A percentile compares a stretch with the other conserved stretches of the same genome.
Evolutionary conservation across 2,113 vertebrate genomes (phyloP).

Genomic region (Lipotes vexillifer): DNA sequence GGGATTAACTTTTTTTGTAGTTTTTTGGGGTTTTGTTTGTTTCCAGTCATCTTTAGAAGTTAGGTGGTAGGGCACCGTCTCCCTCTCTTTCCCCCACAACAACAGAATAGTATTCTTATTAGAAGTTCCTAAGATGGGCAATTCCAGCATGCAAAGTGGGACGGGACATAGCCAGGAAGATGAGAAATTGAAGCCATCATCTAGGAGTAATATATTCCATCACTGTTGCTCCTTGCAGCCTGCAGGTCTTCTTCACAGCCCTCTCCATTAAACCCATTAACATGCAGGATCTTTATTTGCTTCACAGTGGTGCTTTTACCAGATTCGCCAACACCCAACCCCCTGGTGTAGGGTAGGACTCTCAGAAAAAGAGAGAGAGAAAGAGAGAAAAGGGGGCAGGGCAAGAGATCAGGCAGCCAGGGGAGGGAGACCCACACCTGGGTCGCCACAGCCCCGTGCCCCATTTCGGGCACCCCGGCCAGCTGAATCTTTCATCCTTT

Average conservation of each 20-base stretch:
- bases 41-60: background rate
- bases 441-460: no score
- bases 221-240: slow-evolving; percentile 32
- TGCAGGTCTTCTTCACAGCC: slow-evolving; percentile 1
- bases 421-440: no score
- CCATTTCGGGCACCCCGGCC: no score
- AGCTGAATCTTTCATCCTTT: background rate
- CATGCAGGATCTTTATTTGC: background rate
- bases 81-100: background rate
- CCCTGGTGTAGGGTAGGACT: background rate
- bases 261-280: background rate
- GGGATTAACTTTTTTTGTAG: background rate
- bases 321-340: background rate
- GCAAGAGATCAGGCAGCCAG: background rate
- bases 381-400: no score
- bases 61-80: background rate
- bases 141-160: slow-evolving; percentile 48
- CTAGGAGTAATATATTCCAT: slow-evolving; percentile 22
- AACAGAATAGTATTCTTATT: slow-evolving; percentile 58
- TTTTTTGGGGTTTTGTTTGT: background rate
- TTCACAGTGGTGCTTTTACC: background rate
- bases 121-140: background rate
- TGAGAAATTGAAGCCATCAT: slow-evolving; percentile 24
- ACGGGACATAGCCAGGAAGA: background rate
- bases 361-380: background rate